A percentile compares a stretch with the other conserved stretches of the same genome.
These are phyloP conservation scores for Spizaetus ornatus DNA, from an alignment of 2,113 vertebrate species.

Conservation along the genomic window DNA sequence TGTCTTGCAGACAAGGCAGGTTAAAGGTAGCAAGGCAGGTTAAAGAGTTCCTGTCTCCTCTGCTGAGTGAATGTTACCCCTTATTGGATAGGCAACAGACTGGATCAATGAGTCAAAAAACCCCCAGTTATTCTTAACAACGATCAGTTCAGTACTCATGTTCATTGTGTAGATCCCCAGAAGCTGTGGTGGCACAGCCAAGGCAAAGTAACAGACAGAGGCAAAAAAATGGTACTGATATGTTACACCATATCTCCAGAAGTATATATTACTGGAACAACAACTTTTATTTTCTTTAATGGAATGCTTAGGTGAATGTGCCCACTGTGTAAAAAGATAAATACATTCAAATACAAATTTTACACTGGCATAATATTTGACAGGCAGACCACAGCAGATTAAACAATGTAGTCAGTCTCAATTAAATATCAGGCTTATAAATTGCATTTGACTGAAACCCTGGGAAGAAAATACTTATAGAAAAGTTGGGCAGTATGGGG, in stretches of 20 bases:
- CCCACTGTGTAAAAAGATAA: neutral
- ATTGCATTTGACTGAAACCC: neutral
- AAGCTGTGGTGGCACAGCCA: neutral
- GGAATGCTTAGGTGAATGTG: neutral
- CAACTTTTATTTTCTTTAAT: neutral
- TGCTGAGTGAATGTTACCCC: neutral
- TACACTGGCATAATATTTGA: neutral
- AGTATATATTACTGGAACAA: neutral
- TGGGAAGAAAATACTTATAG: neutral
- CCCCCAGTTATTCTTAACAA: rapidly evolving
- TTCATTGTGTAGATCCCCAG: neutral
- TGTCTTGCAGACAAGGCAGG: neutral
- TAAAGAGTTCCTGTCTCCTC: neutral
- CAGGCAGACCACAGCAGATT: neutral
- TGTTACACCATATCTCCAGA: neutral
- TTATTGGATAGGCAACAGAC: neutral
- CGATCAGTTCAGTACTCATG: neutral
- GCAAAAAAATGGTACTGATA: neutral
- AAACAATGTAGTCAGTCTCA: neutral
- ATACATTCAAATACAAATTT: neutral
- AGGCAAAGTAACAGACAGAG: neutral
- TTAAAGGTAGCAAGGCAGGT: neutral
- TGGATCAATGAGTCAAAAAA: neutral
- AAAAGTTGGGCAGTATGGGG: neutral
- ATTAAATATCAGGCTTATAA: neutral